Evolutionary conservation across 1,140 invertebrate genomes (phyloP).

Genomic region (Medauroidea extradentata): DNA sequence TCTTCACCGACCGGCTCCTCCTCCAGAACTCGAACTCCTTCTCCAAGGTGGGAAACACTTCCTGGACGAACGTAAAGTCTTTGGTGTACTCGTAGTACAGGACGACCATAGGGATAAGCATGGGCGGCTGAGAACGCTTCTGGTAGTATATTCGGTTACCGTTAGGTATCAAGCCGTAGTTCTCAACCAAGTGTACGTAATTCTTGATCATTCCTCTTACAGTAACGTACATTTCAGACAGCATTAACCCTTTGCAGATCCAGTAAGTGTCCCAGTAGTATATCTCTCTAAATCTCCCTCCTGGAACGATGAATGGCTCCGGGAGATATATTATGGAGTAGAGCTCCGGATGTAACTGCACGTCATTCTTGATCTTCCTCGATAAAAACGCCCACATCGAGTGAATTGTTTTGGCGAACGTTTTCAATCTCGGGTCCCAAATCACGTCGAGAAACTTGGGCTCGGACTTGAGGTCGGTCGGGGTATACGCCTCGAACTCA

Average conservation of each 20-base stretch:
- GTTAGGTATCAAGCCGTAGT: conserved; percentile 70
- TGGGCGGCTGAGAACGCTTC: conserved; percentile 72
- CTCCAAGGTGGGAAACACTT: conserved; percentile 67
- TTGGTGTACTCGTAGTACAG: conserved; percentile 66
- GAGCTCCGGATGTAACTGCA: conserved; percentile 54
- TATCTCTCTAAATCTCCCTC: conserved; percentile 79
- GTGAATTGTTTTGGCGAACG: conserved; percentile 56
- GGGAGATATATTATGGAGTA: conserved; percentile 72
- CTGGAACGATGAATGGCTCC: conserved; percentile 79
- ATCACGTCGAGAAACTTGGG: conserved; percentile 60
- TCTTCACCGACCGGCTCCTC: conserved; percentile 61
- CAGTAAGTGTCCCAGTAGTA: conserved; percentile 92
- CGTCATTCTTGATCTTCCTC: conserved; percentile 59
- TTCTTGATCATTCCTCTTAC: conserved; percentile 74
- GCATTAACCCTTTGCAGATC: conserved; percentile 72
- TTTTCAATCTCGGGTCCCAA: conserved; percentile 52
- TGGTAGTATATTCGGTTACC: conserved; percentile 73
- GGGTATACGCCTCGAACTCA: conserved; percentile 50
- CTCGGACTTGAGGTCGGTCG: conserved; percentile 59
- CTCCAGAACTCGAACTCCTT: conserved; percentile 78
- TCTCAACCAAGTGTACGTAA: conserved; percentile 61
- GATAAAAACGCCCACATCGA: conserved; percentile 69
- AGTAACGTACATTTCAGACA: conserved; percentile 69
- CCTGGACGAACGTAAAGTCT: conserved; percentile 64
- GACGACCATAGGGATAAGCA: conserved; percentile 77